Base-by-base conservation (phyloP, 2,888 invertebrate genomes). In the Brachypalpus laphriformis region DNA sequence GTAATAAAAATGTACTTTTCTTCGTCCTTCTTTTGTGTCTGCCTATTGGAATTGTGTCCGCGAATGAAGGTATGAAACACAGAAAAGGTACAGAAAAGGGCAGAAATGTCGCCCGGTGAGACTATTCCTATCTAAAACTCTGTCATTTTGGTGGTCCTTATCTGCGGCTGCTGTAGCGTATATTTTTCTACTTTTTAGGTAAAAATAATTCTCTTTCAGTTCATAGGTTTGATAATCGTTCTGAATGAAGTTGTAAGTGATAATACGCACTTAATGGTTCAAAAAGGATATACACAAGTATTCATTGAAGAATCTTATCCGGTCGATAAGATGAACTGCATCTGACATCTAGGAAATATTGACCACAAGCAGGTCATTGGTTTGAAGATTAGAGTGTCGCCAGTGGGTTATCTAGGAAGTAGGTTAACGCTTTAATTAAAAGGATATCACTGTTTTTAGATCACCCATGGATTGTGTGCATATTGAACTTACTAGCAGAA, bases 391-490 rank as follows among this genome's bases (percentile, higher is more conserved):
- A 59, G 47, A 51, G 28, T 83, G 83, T 70, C 83, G 83, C 83
- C 83, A 80, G 70, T 63, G 63, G 56, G 40, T 65, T 83, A 80
- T 83, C 83, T 57, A 75, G 83, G 83, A 83, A 83, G 68, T 83
- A 31, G 78, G 68, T 83, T 75, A 56, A 80, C 80, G 83, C 80
- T 75, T 83, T 83, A 83, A 83, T 83, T 83, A 83, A 83, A 83
- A 83, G 83, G 78, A 83, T 83, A 75, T 42, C 83, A 57, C 57
- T 83, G 83, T 75, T 75, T 20, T 0, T 2, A 31, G 83, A 80
- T 80, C 18, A 18, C 20, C 18, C 20, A 18, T 1, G 25, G 5
- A 14, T 11, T 22, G 22, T 14, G 9, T 40, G n/a, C 22, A 34
- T 14, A 14, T 14, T 3, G 25, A 47, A 47, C n/a, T n/a, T n/a